Conservation (phyloP, 2,888 invertebrate species). For the Choreutis nemorana region DNA sequence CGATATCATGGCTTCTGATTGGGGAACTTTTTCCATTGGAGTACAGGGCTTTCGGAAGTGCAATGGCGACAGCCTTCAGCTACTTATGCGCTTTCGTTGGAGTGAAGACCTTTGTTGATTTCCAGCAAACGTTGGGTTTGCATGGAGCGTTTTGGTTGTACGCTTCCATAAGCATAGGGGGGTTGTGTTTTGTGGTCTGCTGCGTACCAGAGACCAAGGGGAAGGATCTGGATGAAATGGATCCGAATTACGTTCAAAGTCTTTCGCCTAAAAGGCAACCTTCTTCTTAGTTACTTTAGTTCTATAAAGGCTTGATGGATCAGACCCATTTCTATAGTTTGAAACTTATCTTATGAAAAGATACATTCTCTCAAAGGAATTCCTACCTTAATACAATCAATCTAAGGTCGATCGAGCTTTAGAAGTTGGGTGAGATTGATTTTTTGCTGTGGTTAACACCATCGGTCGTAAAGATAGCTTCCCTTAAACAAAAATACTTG, state of each 20-base stretch:
- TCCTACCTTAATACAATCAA: too few species aligned
- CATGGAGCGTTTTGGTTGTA: conserved; percentile 92
- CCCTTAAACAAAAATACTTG: too few species aligned
- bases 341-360: too few species aligned
- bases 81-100: conserved; percentile 87
- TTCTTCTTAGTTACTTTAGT: too few species aligned
- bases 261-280: conserved; percentile 52
- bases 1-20: conserved; percentile 86
- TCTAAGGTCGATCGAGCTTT: too few species aligned
- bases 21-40: conserved; percentile 85
- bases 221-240: conserved; percentile 88
- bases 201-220: conserved; percentile 93
- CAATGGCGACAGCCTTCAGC: conserved; percentile 86
- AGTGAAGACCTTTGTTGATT: conserved; percentile 87
- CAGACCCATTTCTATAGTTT: too few species aligned
- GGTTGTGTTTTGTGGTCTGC: conserved; percentile 84
- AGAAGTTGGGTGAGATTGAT: too few species aligned
- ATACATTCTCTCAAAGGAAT: too few species aligned
- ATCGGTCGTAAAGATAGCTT: too few species aligned
- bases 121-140: conserved; percentile 76
- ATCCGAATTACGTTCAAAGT: conserved; percentile 70
- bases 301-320: too few species aligned
- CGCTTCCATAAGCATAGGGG: conserved; percentile 81
- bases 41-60: conserved; percentile 85
- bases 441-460: too few species aligned